Percentiles rank a stretch among this genome's conserved stretches.
These are phyloP conservation scores for Notospermus geniculatus DNA, from an alignment of 1,140 invertebrate genomes.

Conservation along the genomic window DNA sequence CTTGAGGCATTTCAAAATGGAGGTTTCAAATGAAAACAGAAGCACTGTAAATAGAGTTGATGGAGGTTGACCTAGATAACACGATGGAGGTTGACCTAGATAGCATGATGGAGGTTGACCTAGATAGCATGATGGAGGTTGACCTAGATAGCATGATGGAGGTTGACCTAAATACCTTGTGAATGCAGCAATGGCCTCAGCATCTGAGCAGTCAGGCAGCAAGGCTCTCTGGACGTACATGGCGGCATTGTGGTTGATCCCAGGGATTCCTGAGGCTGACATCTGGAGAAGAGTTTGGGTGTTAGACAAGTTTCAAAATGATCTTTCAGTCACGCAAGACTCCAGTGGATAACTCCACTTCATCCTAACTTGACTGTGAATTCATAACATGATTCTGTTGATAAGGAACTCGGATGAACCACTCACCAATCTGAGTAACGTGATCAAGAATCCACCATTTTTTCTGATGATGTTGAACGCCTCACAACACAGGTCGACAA, in stretches of 20 bases:
- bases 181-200: slow-evolving; percentile 83
- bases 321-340: too few relatives aligned
- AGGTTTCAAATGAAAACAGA: too few relatives aligned
- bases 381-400: not conserved
- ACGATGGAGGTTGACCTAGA: too few relatives aligned
- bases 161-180: slow-evolving; percentile 48
- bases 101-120: too few relatives aligned
- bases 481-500: slow-evolving; percentile 95
- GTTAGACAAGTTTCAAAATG: too few relatives aligned
- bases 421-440: slow-evolving; percentile 88
- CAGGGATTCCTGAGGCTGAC: slow-evolving; percentile 90
- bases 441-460: slow-evolving; percentile 87
- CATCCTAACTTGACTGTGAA: slow-evolving; percentile 9
- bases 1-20: too few relatives aligned
- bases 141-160: too few relatives aligned
- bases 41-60: too few relatives aligned
- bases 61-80: too few relatives aligned
- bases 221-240: slow-evolving; percentile 88
- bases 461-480: slow-evolving; percentile 96
- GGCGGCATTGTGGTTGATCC: slow-evolving; percentile 87
- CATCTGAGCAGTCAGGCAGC: slow-evolving; percentile 83
- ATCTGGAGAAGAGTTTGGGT: slow-evolving; percentile 64
- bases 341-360: slow-evolving; percentile 13
- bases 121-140: too few relatives aligned
- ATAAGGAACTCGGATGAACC: too few relatives aligned